phyloP scores from a whole-genome alignment of 1,140 invertebrate species.

The Diprion similis region DNA sequence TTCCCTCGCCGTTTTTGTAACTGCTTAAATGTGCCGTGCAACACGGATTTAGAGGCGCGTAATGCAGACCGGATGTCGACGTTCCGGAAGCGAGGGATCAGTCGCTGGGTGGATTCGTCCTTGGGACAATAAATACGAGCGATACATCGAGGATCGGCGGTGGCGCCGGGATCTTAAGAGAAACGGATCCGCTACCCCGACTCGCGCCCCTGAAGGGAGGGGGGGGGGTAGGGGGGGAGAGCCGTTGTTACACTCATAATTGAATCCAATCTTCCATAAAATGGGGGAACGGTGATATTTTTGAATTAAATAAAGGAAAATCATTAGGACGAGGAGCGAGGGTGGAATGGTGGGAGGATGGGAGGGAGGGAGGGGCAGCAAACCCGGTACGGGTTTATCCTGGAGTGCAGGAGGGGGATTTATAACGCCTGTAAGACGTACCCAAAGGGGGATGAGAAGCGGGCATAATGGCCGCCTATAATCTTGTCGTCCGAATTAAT shows the following conservation, averaged over 20 bases:
- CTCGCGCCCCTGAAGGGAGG: not conserved
- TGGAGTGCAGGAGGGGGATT: not conserved
- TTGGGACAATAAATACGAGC: too few species aligned
- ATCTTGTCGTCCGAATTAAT: constrained; percentile 37
- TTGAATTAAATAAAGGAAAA: constrained; percentile 8
- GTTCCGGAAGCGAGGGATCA: too few species aligned
- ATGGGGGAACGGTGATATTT: not conserved
- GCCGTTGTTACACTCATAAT: constrained; percentile 1
- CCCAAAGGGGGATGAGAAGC: not conserved
- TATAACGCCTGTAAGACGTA: not conserved
- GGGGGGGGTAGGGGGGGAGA: not conserved
- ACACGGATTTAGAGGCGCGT: too few species aligned
- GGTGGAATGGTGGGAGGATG: too few species aligned
- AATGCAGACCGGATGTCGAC: too few species aligned
- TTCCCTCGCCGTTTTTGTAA: not conserved
- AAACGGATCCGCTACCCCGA: not conserved
- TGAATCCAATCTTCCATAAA: constrained; percentile 7
- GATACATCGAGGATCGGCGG: too few species aligned
- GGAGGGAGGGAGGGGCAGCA: not conserved
- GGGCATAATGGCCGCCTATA: constrained; percentile 4
- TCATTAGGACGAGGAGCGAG: not conserved
- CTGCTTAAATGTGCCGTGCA: not conserved
- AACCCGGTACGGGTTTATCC: too few species aligned
- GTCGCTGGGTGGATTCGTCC: too few species aligned
- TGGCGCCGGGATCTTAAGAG: not conserved